phyloP scores from a whole-genome alignment of 2,113 vertebrate species.

The Pimephales promelas region DNA sequence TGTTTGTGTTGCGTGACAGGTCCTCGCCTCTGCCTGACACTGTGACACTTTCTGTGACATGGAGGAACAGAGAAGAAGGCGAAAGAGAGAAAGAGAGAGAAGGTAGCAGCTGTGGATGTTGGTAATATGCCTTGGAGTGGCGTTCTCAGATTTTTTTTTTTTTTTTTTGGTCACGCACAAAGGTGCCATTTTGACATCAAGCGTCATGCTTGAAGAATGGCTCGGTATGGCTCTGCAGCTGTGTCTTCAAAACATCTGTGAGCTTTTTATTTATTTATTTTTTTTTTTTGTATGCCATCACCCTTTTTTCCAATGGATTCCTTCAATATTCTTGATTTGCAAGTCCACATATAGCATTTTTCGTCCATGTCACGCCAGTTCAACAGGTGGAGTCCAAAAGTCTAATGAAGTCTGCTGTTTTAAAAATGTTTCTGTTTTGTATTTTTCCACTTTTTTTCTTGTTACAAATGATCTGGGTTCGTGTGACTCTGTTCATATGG shows the following conservation, averaged over 20 bases:
- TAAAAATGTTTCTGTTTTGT: background rate
- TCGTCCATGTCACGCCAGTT: background rate
- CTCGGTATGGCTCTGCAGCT: slow-evolving; percentile 15
- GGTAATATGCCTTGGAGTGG: slow-evolving; percentile 35
- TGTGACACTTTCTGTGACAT: slow-evolving; percentile 57
- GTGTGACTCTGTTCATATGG: background rate
- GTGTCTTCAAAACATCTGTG: background rate
- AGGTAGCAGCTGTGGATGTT: slow-evolving; percentile 16
- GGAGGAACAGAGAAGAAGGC: background rate
- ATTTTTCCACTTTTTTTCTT: background rate
- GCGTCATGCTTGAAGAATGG: slow-evolving; percentile 30
- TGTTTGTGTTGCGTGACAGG: slow-evolving; percentile 54
- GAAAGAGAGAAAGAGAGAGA: slow-evolving; percentile 26
- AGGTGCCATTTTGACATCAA: slow-evolving; percentile 52
- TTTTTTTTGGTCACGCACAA: slow-evolving; percentile 39
- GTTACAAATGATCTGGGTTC: background rate
- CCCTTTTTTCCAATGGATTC: background rate
- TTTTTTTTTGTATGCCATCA: background rate
- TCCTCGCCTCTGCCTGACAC: slow-evolving; percentile 54
- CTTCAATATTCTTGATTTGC: background rate
- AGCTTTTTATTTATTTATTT: background rate
- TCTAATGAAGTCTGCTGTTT: background rate
- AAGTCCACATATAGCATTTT: background rate
- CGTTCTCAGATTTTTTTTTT: slow-evolving; percentile 45
- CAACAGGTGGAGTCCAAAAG: background rate